Evolutionary conservation across 2,113 vertebrate species (phyloP).

Genomic region (Protobothrops flavoviridis): DNA sequence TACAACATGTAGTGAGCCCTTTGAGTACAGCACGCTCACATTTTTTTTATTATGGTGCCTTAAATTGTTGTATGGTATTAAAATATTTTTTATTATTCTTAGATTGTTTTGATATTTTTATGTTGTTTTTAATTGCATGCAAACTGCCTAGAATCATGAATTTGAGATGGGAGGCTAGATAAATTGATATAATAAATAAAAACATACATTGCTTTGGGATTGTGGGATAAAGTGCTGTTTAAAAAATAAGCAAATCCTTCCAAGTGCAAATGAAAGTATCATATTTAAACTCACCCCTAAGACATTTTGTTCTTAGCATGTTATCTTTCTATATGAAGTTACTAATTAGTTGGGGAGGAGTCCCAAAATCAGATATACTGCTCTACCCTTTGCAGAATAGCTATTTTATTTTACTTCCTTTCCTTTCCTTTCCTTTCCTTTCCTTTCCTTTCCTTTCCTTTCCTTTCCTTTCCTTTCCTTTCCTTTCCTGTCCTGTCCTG

Average conservation of each 20-base stretch:
- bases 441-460: background rate
- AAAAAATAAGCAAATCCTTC: background rate
- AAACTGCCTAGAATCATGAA: background rate
- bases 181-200: background rate
- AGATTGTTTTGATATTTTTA: background rate
- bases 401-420: background rate
- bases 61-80: background rate
- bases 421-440: background rate
- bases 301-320: background rate
- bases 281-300: background rate
- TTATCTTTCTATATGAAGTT: background rate
- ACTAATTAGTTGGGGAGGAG: background rate
- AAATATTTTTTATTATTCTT: background rate
- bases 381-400: background rate
- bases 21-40: background rate
- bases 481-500: fast-evolving
- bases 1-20: background rate
- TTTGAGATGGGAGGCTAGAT: background rate
- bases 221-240: background rate
- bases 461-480: background rate
- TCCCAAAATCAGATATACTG: background rate
- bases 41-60: background rate
- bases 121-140: background rate
- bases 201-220: background rate
- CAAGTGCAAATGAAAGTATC: background rate